Percentiles rank a stretch among this genome's conserved stretches.
These are phyloP conservation scores for Neogobius melanostomus DNA, from an alignment of 2,113 vertebrate genomes.

Conservation along the genomic window DNA sequence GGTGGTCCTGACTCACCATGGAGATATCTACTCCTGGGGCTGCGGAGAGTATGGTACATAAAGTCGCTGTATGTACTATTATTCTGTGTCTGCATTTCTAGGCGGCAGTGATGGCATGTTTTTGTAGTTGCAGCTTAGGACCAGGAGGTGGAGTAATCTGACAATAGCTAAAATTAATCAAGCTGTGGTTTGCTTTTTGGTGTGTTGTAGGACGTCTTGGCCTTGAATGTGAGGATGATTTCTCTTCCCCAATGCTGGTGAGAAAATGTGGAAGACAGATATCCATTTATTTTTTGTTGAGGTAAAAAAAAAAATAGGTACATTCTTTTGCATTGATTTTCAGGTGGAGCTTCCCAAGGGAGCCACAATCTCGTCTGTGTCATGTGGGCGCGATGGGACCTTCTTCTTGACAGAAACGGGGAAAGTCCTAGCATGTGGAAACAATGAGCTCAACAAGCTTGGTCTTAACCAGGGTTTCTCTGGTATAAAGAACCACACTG, in stretches of 20 bases:
- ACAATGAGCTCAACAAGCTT: conserved; percentile 96
- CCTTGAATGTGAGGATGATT: conserved; percentile 95
- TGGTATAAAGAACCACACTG: conserved; percentile 90
- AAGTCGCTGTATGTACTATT: conserved; percentile 10
- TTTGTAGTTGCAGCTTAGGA: conserved; percentile 26
- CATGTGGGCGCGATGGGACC: conserved; percentile 91
- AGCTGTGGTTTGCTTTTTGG: conserved; percentile 8
- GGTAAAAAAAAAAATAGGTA: not conserved
- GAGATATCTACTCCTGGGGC: conserved; percentile 93
- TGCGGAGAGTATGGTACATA: conserved; percentile 92
- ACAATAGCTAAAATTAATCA: not conserved
- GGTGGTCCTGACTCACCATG: conserved; percentile 86
- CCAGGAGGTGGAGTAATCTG: conserved; percentile 45
- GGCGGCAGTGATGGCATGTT: conserved; percentile 12
- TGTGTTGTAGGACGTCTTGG: conserved; percentile 86
- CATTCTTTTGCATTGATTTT: not conserved
- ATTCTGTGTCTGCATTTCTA: not conserved
- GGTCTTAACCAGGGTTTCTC: conserved; percentile 93
- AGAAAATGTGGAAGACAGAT: conserved; percentile 17
- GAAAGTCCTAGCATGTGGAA: conserved; percentile 95
- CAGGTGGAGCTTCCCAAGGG: conserved; percentile 91
- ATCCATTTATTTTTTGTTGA: not conserved
- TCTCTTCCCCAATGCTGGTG: conserved; percentile 91
- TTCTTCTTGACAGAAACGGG: conserved; percentile 93
- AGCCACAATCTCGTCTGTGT: conserved; percentile 86